phyloP scores from a whole-genome alignment of 2,888 invertebrate genomes.

The Masnerella sp. region DNA sequence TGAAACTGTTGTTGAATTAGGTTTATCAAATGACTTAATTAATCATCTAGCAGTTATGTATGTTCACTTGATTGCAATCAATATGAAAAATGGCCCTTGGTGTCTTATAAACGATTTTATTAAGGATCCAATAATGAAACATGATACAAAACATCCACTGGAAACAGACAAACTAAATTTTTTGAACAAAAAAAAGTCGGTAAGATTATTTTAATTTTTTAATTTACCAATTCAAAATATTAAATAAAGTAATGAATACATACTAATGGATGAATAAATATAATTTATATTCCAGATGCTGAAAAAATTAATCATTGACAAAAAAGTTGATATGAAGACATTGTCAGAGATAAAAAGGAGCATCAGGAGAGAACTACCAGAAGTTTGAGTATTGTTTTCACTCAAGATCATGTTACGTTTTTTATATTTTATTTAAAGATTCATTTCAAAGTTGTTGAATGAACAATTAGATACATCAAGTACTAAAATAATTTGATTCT shows the following conservation, averaged over 20 bases:
- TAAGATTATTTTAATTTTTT: too few species aligned
- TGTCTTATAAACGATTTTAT: constrained; percentile 70
- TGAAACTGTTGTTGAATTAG: constrained; percentile 65
- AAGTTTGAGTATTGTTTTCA: constrained; percentile 27
- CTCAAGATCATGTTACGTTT: too few species aligned
- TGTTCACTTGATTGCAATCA: constrained; percentile 69
- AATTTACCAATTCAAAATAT: too few species aligned
- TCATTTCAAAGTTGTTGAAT: too few species aligned
- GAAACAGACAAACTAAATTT: constrained; percentile 63
- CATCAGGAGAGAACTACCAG: constrained; percentile 65
- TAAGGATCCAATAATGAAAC: constrained; percentile 57
- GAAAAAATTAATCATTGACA: constrained; percentile 56
- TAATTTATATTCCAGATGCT: constrained; percentile 50
- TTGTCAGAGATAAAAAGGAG: constrained; percentile 67
- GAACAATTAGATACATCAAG: too few species aligned
- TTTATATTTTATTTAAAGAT: too few species aligned
- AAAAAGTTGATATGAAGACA: too few species aligned
- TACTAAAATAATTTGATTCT: too few species aligned
- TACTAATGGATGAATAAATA: too few species aligned
- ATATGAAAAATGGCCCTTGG: constrained; percentile 66
- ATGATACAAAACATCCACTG: constrained; percentile 43
- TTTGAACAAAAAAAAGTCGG: constrained; percentile 64
- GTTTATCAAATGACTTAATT: constrained; percentile 53
- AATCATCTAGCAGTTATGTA: constrained; percentile 42
- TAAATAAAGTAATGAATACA: constrained; percentile 66